These are phyloP conservation scores for Parnassius glacialis DNA, from an alignment of 2,888 invertebrate genomes.

Conservation along the genomic window DNA sequence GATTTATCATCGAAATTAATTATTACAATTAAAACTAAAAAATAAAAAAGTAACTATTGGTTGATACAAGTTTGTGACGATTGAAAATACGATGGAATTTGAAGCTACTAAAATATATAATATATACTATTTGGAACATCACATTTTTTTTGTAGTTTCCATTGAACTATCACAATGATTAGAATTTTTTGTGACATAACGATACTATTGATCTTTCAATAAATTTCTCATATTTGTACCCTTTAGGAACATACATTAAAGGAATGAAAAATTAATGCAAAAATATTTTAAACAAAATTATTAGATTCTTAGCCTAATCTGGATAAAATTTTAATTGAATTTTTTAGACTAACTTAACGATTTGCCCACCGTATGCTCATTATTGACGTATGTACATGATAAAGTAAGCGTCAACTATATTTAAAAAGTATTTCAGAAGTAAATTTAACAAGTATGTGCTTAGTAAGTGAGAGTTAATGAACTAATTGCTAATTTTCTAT, in stretches of 20 bases:
- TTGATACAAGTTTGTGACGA: no score
- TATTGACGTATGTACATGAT: constrained; percentile 5
- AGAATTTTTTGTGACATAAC: not conserved
- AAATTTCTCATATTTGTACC: constrained; percentile 1
- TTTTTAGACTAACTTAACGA: constrained; percentile 19
- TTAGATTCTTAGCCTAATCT: not conserved
- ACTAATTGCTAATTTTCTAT: constrained; percentile 10
- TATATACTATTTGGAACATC: not conserved
- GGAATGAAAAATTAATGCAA: constrained; percentile 4
- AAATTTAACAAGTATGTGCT: constrained; percentile 8
- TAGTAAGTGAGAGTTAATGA: constrained; percentile 11
- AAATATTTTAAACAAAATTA: constrained; percentile 9
- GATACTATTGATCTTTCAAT: not conserved
- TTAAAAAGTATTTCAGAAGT: not conserved
- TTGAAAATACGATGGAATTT: no score
- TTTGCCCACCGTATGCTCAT: constrained; percentile 17
- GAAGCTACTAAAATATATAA: no score
- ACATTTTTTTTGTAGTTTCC: not conserved
- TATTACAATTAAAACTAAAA: no score
- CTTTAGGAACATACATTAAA: not conserved
- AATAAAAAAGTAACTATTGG: no score
- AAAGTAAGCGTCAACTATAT: constrained; percentile 7
- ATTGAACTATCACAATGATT: not conserved
- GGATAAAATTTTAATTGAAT: constrained; percentile 8
- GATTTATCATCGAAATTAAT: no score